Percentiles rank a stretch among this genome's conserved stretches.
phyloP scores from a whole-genome alignment of 2,888 invertebrate species.

The Caenorhabditis sp. region DNA sequence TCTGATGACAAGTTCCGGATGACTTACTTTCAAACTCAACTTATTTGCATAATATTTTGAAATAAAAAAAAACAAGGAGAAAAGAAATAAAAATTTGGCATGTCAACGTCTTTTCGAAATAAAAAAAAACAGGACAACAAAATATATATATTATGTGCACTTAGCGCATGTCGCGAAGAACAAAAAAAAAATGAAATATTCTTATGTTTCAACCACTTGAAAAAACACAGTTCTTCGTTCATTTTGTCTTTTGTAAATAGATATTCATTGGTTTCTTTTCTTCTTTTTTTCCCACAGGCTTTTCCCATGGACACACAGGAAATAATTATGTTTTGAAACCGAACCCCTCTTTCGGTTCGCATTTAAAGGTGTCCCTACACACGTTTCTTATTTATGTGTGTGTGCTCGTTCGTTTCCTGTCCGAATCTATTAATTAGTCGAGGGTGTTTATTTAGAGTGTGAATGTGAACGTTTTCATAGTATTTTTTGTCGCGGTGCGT shows the following conservation, averaged over 20 bases:
- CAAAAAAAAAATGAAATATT: slow-evolving; percentile 1
- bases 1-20: slow-evolving; percentile 29
- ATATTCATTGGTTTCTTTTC: neutral
- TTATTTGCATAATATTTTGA: neutral
- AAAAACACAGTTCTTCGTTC: slow-evolving; percentile 2
- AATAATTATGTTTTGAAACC: slow-evolving; percentile 36
- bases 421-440: slow-evolving; percentile 1
- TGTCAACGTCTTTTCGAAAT: no score
- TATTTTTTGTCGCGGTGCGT: slow-evolving; percentile 15
- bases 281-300: neutral
- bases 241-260: neutral
- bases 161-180: slow-evolving; percentile 1
- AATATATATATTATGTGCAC: neutral
- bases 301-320: slow-evolving; percentile 17
- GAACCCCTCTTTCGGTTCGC: slow-evolving; percentile 6
- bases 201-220: slow-evolving; percentile 15
- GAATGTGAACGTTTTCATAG: slow-evolving; percentile 18
- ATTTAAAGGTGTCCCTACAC: no score
- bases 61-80: neutral
- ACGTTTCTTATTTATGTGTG: neutral
- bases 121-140: no score
- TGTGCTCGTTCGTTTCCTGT: slow-evolving; percentile 14
- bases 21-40: slow-evolving; percentile 20
- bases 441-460: slow-evolving; percentile 1
- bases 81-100: no score